Evolutionary conservation across 2,113 vertebrate genomes (phyloP).

Genomic region (Pomatorhinus ruficollis): DNA sequence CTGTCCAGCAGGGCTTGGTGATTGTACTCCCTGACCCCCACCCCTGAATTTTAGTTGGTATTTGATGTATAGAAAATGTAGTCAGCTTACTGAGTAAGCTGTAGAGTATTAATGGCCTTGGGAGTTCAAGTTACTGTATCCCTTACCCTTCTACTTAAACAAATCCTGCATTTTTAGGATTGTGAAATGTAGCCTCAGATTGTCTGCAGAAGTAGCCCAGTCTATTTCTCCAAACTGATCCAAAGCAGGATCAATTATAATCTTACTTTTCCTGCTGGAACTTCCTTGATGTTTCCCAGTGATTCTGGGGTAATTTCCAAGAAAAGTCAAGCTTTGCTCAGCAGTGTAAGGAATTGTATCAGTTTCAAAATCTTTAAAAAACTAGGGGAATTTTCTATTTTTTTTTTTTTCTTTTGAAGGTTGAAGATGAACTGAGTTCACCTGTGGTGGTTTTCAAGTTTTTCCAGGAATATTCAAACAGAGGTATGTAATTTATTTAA

Average conservation of each 20-base stretch:
- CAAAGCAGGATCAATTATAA: not conserved
- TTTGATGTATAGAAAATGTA: not conserved
- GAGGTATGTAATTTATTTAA: slow-evolving; percentile 72
- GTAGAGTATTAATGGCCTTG: not conserved
- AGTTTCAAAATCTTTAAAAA: not conserved
- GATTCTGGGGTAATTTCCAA: not conserved
- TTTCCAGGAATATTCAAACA: slow-evolving; percentile 72
- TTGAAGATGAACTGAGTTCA: slow-evolving; percentile 91
- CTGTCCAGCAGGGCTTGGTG: not conserved
- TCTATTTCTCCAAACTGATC: not conserved
- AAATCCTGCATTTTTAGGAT: not conserved
- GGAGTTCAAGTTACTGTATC: not conserved
- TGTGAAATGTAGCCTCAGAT: not conserved
- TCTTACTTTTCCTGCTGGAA: not conserved
- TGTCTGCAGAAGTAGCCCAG: not conserved
- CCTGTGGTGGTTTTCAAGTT: slow-evolving; percentile 94
- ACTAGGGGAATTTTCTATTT: not conserved
- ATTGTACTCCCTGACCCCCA: not conserved
- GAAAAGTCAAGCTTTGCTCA: not conserved
- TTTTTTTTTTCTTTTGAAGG: slow-evolving; percentile 72
- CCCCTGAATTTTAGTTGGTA: not conserved
- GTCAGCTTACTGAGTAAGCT: not conserved
- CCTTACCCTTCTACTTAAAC: not conserved
- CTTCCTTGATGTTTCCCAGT: not conserved
- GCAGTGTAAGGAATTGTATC: not conserved